Evolutionary conservation across 1,140 invertebrate species (phyloP), one percentile per base, ranked within the genome.

Genomic region (Sitobion miscanthi): DNA sequence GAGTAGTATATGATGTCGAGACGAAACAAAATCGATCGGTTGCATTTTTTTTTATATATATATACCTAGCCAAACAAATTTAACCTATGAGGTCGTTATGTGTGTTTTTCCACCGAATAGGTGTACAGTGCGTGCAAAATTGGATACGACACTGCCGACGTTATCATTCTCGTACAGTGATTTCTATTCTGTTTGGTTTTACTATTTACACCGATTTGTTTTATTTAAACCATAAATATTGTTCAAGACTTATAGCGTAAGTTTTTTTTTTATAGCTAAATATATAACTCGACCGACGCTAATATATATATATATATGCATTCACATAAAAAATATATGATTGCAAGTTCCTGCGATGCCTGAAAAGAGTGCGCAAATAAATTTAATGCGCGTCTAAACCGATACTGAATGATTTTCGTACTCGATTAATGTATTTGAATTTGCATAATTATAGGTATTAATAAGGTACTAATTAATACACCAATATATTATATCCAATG

Each of bases 221-320:
- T 77, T 77, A 77, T 77, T 77, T n/a, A 77, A 77, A 17, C 62
- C 62, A n/a, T 77, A 77, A 69, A 77, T 77, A 77, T 77, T n/a
- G 30, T 77, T 77, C 30, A n/a, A 77, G 30, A 77, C 62, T 77
- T n/a, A 17, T 77, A 17, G 62, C 5, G 7, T 35, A n/a, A 2
- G 14, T 25, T 23, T 57, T 57, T 17, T 77, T n/a, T 77, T n/a
- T 35, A 54, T 54, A 7, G 4, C 21, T 77, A n/a, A n/a, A 30
- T 77, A 5, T 77, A 77, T 77, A 17, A 77, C 4, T 77, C 62
- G 14, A 17, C 30, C n/a, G 11, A 77, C 30, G n/a, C n/a, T 77
- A 21, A 54, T 54, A 54, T 21, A 54, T n/a, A 11, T 62, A 62
- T 30, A 14, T 14, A 30, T 17, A 54, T 21, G 20, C 23, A 54